Conservation (phyloP, 1,140 invertebrate genomes). For the Samia ricini region DNA sequence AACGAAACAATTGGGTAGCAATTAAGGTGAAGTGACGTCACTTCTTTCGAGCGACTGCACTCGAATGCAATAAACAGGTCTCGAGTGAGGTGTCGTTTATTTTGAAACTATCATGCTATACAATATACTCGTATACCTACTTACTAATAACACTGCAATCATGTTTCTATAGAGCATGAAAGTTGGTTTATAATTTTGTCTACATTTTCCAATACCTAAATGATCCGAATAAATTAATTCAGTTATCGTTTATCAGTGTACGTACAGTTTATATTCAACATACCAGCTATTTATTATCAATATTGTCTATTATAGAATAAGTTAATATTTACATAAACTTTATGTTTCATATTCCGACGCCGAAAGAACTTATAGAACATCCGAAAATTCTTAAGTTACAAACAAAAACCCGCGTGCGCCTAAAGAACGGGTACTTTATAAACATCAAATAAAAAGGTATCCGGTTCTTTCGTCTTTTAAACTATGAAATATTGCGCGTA, state of each 20-base stretch:
- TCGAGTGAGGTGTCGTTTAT: background rate
- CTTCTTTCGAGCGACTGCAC: constrained; percentile 4
- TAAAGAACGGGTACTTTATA: constrained; percentile 16
- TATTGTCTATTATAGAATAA: too few species aligned
- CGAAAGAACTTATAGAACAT: background rate
- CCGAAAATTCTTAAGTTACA: background rate
- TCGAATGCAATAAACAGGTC: constrained; percentile 8
- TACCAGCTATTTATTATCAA: too few species aligned
- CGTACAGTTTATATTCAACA: too few species aligned
- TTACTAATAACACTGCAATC: background rate
- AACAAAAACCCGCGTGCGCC: constrained; percentile 8
- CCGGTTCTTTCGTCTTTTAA: constrained; percentile 26
- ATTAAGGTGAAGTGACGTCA: constrained; percentile 5
- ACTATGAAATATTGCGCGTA: constrained; percentile 31
- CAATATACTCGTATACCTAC: background rate
- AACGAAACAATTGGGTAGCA: background rate
- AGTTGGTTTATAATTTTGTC: background rate
- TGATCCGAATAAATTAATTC: too few species aligned
- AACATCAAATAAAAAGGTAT: constrained; percentile 23
- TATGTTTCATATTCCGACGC: background rate
- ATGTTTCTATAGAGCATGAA: background rate
- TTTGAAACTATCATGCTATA: background rate
- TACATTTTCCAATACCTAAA: too few species aligned
- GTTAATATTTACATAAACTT: too few species aligned
- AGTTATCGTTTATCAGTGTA: too few species aligned